Percentiles rank a stretch among this genome's conserved stretches.
Evolutionary conservation across 1,140 invertebrate genomes (phyloP).

Genomic region (Pomacea maculata): DNA sequence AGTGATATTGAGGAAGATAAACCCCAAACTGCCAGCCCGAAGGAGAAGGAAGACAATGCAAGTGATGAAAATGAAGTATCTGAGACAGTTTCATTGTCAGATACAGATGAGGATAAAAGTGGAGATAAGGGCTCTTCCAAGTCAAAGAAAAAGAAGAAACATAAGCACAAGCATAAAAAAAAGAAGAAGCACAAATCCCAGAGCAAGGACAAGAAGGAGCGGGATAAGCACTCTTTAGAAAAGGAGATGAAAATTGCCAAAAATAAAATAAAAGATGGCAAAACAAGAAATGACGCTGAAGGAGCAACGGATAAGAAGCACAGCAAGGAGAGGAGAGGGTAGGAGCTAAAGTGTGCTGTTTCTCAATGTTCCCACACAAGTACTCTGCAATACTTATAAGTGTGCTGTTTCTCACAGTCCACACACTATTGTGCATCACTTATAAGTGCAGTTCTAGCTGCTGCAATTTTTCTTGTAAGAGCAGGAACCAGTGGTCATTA

Average conservation of each 20-base stretch:
- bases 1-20: conserved; percentile 5
- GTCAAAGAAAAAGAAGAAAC: conserved; percentile 55
- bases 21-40: conserved; percentile 18
- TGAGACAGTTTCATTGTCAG: conserved; percentile 45
- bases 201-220: conserved; percentile 30
- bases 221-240: conserved; percentile 20
- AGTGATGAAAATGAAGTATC: conserved; percentile 40
- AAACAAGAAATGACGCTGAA: not conserved
- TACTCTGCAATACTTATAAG: no score
- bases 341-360: not conserved
- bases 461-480: no score
- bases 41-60: conserved; percentile 36
- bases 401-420: no score
- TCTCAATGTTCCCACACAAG: no score
- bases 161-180: conserved; percentile 52
- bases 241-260: conserved; percentile 19
- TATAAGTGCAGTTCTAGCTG: no score
- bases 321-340: conserved; percentile 18
- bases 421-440: no score
- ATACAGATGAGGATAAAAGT: conserved; percentile 46
- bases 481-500: no score
- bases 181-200: conserved; percentile 49
- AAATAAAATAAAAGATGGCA: conserved; percentile 21
- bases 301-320: conserved; percentile 3
- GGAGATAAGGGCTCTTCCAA: conserved; percentile 5